A percentile compares a stretch with the other conserved stretches of the same genome.
These are phyloP conservation scores for Acrocephalus arundinaceus DNA, from an alignment of 2,113 vertebrate species.

Conservation along the genomic window DNA sequence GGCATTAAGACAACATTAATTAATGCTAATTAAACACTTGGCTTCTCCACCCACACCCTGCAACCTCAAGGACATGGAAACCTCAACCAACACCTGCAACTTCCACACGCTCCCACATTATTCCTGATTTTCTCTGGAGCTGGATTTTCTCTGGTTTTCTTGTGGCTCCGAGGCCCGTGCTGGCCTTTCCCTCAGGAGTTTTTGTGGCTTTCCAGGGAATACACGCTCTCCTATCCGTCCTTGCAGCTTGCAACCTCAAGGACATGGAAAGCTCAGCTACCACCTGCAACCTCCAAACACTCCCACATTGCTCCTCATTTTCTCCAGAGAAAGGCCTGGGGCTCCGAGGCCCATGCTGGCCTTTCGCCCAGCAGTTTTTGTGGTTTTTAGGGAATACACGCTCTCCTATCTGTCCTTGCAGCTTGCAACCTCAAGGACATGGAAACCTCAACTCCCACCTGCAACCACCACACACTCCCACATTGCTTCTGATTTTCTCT, in stretches of 20 bases:
- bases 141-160: too few relatives aligned
- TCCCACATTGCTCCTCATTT: too few relatives aligned
- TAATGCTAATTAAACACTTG: background rate
- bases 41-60: background rate
- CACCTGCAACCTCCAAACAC: too few relatives aligned
- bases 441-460: background rate
- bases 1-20: background rate
- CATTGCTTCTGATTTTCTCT: background rate
- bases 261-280: too few relatives aligned
- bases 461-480: fast-evolving
- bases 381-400: constrained; percentile 83
- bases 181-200: background rate
- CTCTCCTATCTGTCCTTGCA: too few relatives aligned
- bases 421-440: background rate
- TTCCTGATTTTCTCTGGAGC: background rate
- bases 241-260: constrained; percentile 46
- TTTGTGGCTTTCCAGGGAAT: constrained; percentile 78
- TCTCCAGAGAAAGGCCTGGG: too few relatives aligned
- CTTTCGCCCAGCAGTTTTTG: too few relatives aligned
- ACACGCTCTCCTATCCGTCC: constrained; percentile 89
- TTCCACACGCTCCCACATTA: fast-evolving
- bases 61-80: background rate
- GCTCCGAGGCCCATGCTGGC: too few relatives aligned
- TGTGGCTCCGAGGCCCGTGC: background rate
- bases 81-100: background rate